Evolutionary conservation across 2,797 vertebrate species (phyloP).

Genomic region (Sorex maritimensis): DNA sequence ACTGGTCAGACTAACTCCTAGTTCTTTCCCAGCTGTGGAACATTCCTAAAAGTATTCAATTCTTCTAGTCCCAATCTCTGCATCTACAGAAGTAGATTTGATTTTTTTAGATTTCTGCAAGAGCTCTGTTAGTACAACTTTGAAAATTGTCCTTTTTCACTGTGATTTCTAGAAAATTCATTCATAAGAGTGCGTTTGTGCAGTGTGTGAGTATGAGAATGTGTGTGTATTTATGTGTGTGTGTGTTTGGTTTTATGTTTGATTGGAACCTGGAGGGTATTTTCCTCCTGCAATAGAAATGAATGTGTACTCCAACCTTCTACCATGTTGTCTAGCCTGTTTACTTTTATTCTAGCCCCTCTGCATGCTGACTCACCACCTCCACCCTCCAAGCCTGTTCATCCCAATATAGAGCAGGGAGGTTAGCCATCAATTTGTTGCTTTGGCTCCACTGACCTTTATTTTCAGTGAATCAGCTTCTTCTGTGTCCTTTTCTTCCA

Average conservation of each 20-base stretch:
- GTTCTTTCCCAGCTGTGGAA: not conserved
- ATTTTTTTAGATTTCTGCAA: constrained; percentile 28
- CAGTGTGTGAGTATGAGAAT: too few species aligned
- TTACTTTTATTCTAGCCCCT: not conserved
- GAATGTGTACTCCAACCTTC: not conserved
- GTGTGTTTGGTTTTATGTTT: too few species aligned
- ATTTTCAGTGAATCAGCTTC: not conserved
- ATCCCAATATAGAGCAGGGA: not conserved
- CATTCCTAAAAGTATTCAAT: not conserved
- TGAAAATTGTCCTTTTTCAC: constrained; percentile 13
- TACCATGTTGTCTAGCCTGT: not conserved
- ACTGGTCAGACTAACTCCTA: not conserved
- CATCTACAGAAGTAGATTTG: constrained; percentile 6
- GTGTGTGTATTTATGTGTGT: not conserved
- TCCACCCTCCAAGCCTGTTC: not conserved
- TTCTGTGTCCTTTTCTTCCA: not conserved
- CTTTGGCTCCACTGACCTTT: not conserved
- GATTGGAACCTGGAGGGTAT: not conserved
- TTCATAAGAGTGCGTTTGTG: not conserved
- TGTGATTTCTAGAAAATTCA: constrained; percentile 31
- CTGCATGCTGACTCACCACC: not conserved
- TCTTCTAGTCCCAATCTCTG: not conserved
- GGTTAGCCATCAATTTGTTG: not conserved
- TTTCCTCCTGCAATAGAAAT: constrained; percentile 49
- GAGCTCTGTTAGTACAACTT: constrained; percentile 16